Percentiles rank a stretch among this genome's conserved stretches.
phyloP scores from a whole-genome alignment of 2,797 vertebrate species.

The Lophius americanus region DNA sequence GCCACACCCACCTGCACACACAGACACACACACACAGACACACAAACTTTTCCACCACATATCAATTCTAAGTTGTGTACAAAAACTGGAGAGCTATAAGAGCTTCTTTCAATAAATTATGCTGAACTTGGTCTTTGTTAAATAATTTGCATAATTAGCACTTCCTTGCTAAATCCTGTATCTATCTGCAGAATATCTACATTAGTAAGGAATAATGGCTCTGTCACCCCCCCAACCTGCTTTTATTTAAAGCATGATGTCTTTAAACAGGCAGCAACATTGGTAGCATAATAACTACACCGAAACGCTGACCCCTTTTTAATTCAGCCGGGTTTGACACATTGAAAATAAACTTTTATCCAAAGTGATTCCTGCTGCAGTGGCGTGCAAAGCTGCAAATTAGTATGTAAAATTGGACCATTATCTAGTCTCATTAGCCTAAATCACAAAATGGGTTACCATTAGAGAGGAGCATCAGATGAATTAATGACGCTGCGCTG shows the following conservation, averaged over 20 bases:
- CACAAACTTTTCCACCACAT: too few species aligned
- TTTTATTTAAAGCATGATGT: constrained; percentile 27
- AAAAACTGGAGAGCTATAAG: not conserved
- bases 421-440: constrained; percentile 1
- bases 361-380: constrained; percentile 7
- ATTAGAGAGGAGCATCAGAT: not conserved
- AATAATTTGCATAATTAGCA: constrained; percentile 37
- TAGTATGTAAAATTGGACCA: constrained; percentile 2
- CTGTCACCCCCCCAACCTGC: constrained; percentile 13
- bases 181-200: constrained; percentile 4
- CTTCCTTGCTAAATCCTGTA: constrained; percentile 21
- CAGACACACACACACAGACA: too few species aligned
- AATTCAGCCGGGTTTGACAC: constrained; percentile 6
- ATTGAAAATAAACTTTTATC: constrained; percentile 22
- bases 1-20: too few species aligned
- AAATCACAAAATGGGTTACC: not conserved
- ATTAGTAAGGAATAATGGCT: constrained; percentile 23
- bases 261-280: constrained; percentile 19
- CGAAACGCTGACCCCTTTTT: constrained; percentile 17
- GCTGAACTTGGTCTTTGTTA: constrained; percentile 14
- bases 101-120: constrained; percentile 17
- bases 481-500: too few species aligned
- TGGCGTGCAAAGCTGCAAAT: not conserved
- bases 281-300: constrained; percentile 10
- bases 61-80: not conserved